Evolutionary conservation across 1,140 invertebrate genomes (phyloP).

Genomic region (Cydia pomonella): DNA sequence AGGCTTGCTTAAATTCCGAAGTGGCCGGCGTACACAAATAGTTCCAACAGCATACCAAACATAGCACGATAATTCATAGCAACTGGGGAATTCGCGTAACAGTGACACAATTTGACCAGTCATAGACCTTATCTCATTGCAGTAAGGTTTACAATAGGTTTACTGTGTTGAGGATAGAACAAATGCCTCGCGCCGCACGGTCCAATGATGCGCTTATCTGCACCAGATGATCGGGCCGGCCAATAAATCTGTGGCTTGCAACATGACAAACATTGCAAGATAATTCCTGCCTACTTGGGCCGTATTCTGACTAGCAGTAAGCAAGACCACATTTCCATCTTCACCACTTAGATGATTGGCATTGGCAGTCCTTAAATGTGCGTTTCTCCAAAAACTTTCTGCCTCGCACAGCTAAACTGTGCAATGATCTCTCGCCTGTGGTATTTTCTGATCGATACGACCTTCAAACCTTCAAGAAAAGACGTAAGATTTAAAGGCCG

Average conservation of each 20-base stretch:
- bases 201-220: constrained; percentile 26
- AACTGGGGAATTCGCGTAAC: background rate
- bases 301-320: background rate
- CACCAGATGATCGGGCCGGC: background rate
- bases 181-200: background rate
- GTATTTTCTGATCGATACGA: too few species aligned
- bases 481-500: too few species aligned
- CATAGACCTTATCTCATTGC: background rate
- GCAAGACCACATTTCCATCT: too few species aligned
- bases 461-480: too few species aligned
- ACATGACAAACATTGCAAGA: constrained; percentile 19
- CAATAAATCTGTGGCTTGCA: constrained; percentile 12
- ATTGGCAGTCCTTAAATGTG: too few species aligned
- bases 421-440: too few species aligned
- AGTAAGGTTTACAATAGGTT: background rate
- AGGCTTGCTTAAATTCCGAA: background rate
- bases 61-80: constrained; percentile 17
- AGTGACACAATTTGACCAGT: background rate
- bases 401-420: too few species aligned
- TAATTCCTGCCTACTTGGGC: background rate
- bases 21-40: background rate
- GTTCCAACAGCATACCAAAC: constrained; percentile 2
- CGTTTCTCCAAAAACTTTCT: too few species aligned
- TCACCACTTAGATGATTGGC: too few species aligned
- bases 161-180: background rate